Evolutionary conservation across 2,797 vertebrate species (phyloP).

Genomic region (Meda fulgida): DNA sequence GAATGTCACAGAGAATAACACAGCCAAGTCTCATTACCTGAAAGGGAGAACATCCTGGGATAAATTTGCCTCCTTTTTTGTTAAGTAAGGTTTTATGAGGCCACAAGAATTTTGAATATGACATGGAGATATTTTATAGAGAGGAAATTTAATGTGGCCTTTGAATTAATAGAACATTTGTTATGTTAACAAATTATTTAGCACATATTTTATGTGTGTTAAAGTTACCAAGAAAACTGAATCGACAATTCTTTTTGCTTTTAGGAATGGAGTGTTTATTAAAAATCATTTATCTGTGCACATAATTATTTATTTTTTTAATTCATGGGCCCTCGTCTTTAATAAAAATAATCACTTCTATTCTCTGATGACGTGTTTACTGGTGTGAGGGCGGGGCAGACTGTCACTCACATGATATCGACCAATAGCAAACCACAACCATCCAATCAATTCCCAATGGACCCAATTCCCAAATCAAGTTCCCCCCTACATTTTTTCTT

Average conservation of each 20-base stretch:
- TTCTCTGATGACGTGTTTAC: neutral
- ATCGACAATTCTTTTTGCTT: neutral
- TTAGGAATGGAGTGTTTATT: neutral
- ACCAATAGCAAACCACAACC: neutral
- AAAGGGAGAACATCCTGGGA: constrained; percentile 12
- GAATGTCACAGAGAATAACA: constrained; percentile 41
- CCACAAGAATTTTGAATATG: neutral
- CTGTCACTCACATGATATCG: neutral
- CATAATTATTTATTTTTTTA: neutral
- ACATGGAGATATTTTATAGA: neutral
- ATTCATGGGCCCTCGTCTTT: neutral
- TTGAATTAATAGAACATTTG: neutral
- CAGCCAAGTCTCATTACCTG: constrained; percentile 36
- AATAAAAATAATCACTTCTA: neutral
- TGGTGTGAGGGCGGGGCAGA: neutral
- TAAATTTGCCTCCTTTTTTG: constrained; percentile 3
- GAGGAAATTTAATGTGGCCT: neutral
- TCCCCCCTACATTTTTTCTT: neutral
- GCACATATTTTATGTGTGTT: neutral
- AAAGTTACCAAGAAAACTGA: neutral
- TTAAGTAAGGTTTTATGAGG: constrained; percentile 8
- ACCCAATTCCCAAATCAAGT: neutral
- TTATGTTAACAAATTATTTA: constrained; percentile 18
- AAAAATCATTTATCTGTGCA: neutral
- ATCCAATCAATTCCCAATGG: neutral